phyloP scores from a whole-genome alignment of 2,888 invertebrate genomes.

The Acutogordius australiensis region DNA sequence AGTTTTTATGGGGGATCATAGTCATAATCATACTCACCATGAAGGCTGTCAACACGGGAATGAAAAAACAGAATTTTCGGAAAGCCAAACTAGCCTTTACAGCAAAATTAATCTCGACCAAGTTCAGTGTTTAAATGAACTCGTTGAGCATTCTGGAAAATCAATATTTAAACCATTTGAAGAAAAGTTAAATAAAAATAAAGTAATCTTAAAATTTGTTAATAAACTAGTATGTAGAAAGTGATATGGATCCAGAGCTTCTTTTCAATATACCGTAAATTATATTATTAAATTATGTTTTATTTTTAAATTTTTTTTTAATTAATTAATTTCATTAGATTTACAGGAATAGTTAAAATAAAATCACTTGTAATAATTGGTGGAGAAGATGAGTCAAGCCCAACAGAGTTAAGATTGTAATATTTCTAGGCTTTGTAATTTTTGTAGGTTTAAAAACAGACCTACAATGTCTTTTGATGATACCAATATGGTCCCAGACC shows the following conservation, averaged over 20 bases:
- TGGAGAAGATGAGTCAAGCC: slow-evolving; percentile 56
- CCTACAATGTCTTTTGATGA: slow-evolving; percentile 83
- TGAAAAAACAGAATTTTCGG: background rate
- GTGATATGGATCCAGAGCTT: slow-evolving; percentile 78
- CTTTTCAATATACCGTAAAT: slow-evolving; percentile 61
- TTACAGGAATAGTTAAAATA: slow-evolving; percentile 70
- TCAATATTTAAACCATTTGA: background rate
- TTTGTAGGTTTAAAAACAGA: slow-evolving; percentile 53
- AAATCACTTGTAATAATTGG: slow-evolving; percentile 71
- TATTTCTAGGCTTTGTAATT: slow-evolving; percentile 15
- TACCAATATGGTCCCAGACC: slow-evolving; percentile 28
- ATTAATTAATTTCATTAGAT: slow-evolving; percentile 24
- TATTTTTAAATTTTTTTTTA: no score
- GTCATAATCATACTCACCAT: background rate
- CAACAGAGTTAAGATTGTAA: slow-evolving; percentile 52
- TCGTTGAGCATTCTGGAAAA: background rate
- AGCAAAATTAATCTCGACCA: background rate
- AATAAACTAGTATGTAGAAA: slow-evolving; percentile 36
- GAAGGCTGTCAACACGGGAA: background rate
- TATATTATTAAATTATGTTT: background rate
- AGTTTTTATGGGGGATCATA: background rate
- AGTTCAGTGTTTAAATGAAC: background rate
- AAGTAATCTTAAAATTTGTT: background rate
- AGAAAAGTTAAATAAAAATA: background rate
- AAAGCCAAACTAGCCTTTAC: background rate